phyloP scores from a whole-genome alignment of 2,113 vertebrate genomes.

The Neomonachus schauinslandi region DNA sequence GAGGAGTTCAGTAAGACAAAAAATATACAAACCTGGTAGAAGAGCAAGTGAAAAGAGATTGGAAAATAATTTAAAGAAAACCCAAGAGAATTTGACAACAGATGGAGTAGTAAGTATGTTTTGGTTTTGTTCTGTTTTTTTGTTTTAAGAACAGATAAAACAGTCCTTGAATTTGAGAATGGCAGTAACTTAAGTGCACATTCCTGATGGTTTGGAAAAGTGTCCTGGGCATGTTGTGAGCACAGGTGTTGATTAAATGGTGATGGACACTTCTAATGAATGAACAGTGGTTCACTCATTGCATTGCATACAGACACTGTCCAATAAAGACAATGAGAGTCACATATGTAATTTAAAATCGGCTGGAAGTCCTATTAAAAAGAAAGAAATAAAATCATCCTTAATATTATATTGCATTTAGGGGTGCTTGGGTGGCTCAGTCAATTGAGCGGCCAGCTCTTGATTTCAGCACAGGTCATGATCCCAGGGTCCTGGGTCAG shows the following conservation, averaged over 20 bases:
- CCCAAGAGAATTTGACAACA: background rate
- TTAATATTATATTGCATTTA: constrained; percentile 19
- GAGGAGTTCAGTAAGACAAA: background rate
- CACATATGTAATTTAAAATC: background rate
- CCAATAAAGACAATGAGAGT: background rate
- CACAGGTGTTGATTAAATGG: background rate
- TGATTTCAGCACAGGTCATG: background rate
- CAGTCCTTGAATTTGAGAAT: background rate
- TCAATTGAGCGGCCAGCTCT: background rate
- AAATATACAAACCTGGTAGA: background rate
- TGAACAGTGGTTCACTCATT: background rate
- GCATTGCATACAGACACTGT: background rate
- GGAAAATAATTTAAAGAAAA: constrained; percentile 15
- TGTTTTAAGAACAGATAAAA: background rate
- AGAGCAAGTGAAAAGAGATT: background rate
- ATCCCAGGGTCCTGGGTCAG: background rate
- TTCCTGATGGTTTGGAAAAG: background rate
- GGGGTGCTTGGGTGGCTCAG: background rate
- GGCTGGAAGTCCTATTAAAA: background rate
- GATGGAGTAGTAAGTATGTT: background rate
- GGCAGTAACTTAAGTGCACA: background rate
- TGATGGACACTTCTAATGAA: background rate
- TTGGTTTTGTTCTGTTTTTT: background rate
- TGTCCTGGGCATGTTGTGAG: background rate
- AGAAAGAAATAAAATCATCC: background rate